Base-by-base conservation (phyloP, 1,140 invertebrate genomes). In the Laupala kohalensis region DNA sequence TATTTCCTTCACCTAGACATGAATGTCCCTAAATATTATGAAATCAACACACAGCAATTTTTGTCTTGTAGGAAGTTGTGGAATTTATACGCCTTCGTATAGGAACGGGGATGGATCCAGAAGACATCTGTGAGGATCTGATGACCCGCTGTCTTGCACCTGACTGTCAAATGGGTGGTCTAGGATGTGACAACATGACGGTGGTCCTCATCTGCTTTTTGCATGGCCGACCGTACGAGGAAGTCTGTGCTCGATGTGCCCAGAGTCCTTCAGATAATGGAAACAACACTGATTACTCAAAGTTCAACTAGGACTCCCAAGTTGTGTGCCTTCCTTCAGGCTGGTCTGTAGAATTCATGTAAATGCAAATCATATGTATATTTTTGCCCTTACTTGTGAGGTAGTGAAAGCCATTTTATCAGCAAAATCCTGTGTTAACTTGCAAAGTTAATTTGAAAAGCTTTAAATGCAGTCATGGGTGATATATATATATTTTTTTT, bases 111-210 rank as follows among this genome's bases (percentile, higher is more conserved):
- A 88, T 92, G 84, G 90, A 96, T 79, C 96, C 96, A 25, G 94
- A 97, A 80, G 89, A 90, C 69, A 95, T 99, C 67, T 99, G 97
- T 82, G 97, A 99, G 82, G 92, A 96, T 74, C 82, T 99, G 66
- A 93, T 99, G 89, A 93, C 89, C 72, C 85, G 89, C 66, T 99
- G 97, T 81, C 84, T 99, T 64, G 95, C 96, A 4, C 96, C 97
- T 0, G 96, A 98, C 82, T 95, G 92, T 78, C 90, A 94, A 76
- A 96, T 97, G 88, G 96, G 95, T 30, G 96, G 95, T 3, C 84
- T 97, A 62, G 97, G 97, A 68, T 99, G 96, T 81, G 97, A 99
- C 81, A 99, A 99, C 83, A 99, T 99, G 97, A 98, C 95, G 30
- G 94, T 96, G 0, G 85, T 97, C 65, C 81, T 98, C 9, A 86